Conservation (phyloP, 1,140 invertebrate genomes). For the Stratiolaelaps scimitus region DNA sequence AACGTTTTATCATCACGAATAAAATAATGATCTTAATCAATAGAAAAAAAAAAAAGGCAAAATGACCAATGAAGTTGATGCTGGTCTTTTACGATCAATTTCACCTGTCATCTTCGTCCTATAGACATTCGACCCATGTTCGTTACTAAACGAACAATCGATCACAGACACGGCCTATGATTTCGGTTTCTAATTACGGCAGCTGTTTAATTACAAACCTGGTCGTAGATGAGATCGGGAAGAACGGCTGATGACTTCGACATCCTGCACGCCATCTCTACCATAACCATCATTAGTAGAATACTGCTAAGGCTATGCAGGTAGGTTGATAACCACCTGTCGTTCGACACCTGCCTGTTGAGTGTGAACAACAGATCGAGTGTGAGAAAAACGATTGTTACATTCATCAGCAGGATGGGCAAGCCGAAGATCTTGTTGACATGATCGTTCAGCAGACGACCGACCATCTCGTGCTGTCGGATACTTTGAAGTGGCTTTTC, state of each 20-base stretch:
- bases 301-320: conserved; percentile 12
- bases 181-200: too few species aligned
- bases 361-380: conserved; percentile 14
- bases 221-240: conserved; percentile 24
- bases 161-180: too few species aligned
- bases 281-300: conserved; percentile 5
- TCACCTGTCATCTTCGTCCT: too few species aligned
- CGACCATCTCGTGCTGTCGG: conserved; percentile 14
- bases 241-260: not conserved
- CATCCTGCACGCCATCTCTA: conserved; percentile 18
- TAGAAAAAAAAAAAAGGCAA: too few species aligned
- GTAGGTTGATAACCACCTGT: conserved; percentile 19
- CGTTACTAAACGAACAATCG: too few species aligned
- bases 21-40: too few species aligned
- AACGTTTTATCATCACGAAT: too few species aligned
- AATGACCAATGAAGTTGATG: too few species aligned
- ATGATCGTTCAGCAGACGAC: conserved; percentile 14
- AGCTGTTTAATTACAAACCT: not conserved
- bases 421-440: conserved; percentile 24
- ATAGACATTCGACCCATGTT: too few species aligned
- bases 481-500: conserved; percentile 16
- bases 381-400: conserved; percentile 17
- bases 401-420: conserved; percentile 16
- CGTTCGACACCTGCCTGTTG: conserved; percentile 9
- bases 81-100: too few species aligned